A percentile compares a stretch with the other conserved stretches of the same genome.
phyloP scores from a whole-genome alignment of 2,888 invertebrate genomes.

The Machimus atricapillus region DNA sequence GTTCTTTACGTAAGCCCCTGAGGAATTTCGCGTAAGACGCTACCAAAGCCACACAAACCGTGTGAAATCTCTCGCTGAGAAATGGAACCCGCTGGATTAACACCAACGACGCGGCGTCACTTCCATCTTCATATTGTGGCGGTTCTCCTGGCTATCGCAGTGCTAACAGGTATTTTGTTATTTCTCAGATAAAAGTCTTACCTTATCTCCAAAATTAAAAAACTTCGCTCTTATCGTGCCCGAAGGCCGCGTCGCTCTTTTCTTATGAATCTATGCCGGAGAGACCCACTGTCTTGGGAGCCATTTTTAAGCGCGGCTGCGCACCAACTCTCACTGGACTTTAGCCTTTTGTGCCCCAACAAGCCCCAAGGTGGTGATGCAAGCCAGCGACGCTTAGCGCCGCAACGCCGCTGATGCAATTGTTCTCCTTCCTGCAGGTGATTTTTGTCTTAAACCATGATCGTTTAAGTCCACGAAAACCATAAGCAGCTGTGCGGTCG shows the following conservation, averaged over 20 bases:
- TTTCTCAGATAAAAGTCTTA: background rate
- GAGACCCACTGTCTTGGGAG: background rate
- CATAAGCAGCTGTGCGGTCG: background rate
- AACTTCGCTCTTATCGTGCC: background rate
- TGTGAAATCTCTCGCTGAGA: background rate
- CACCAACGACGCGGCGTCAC: background rate
- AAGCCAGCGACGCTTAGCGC: background rate
- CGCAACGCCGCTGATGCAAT: background rate
- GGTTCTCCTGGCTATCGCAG: background rate
- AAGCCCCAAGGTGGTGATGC: background rate
- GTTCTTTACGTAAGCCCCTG: conserved; percentile 17
- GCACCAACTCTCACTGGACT: background rate
- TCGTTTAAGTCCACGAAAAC: background rate
- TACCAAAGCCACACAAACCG: background rate
- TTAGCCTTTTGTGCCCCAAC: background rate
- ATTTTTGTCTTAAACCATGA: background rate
- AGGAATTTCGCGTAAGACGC: conserved; percentile 8
- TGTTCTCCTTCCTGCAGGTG: background rate
- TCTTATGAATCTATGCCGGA: background rate
- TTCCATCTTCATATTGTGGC: conserved; percentile 12
- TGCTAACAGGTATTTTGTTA: conserved; percentile 31
- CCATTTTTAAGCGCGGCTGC: background rate
- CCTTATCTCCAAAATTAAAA: background rate
- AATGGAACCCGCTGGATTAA: conserved; percentile 20
- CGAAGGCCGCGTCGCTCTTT: background rate